Percentiles rank a stretch among this genome's conserved stretches.
Conservation (phyloP, 2,888 invertebrate species). For the Mimas tiliae region DNA sequence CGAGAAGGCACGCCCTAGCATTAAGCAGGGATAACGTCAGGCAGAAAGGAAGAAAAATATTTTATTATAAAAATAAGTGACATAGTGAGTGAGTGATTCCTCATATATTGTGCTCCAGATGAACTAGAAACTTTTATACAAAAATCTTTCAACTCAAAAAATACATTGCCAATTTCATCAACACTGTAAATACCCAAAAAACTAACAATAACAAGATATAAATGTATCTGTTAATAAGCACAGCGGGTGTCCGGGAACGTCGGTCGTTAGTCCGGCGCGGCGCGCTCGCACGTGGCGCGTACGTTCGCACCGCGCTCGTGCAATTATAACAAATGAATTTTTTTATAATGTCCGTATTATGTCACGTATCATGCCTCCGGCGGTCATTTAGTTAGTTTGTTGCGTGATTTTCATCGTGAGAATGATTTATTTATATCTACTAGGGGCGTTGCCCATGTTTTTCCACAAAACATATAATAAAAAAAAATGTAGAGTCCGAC, state of each 20-base stretch:
- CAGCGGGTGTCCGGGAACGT: slow-evolving; percentile 67
- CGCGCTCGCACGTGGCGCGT: slow-evolving; percentile 38
- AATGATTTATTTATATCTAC: slow-evolving; percentile 7
- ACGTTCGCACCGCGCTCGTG: slow-evolving; percentile 32
- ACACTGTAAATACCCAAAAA: slow-evolving; percentile 25
- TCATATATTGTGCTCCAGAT: too few relatives aligned
- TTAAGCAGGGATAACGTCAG: too few relatives aligned
- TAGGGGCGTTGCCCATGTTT: too few relatives aligned
- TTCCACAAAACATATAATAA: too few relatives aligned
- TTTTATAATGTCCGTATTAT: slow-evolving; percentile 45
- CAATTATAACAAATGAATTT: slow-evolving; percentile 48
- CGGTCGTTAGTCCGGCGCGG: slow-evolving; percentile 55
- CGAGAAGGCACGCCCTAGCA: too few relatives aligned
- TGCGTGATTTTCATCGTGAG: slow-evolving; percentile 35
- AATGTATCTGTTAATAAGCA: slow-evolving; percentile 39
- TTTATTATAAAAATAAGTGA: too few relatives aligned
- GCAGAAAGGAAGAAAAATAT: too few relatives aligned
- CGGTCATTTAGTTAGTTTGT: slow-evolving; percentile 1
- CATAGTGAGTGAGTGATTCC: too few relatives aligned
- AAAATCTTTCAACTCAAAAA: too few relatives aligned
- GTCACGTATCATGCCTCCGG: slow-evolving; percentile 37
- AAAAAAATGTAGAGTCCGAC: too few relatives aligned
- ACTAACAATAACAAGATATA: slow-evolving; percentile 45
- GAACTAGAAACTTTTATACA: too few relatives aligned
- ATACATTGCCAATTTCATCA: too few relatives aligned